Percentiles rank a stretch among this genome's conserved stretches.
Evolutionary conservation across 2,888 invertebrate genomes (phyloP).

Genomic region (Ischnus inquisitorius): DNA sequence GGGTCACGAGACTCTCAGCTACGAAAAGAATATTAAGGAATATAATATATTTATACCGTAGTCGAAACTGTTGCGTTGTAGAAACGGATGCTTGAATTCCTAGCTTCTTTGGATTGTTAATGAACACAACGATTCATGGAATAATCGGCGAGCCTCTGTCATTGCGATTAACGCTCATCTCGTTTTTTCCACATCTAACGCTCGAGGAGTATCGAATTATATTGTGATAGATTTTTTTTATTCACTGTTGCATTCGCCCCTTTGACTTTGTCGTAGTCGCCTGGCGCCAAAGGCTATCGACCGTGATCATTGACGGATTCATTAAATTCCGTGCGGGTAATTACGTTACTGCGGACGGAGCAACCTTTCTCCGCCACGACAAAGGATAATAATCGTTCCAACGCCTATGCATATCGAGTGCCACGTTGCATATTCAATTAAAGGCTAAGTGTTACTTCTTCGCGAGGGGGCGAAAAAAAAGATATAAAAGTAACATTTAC

Average conservation of each 20-base stretch:
- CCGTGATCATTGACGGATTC: conserved; percentile 38
- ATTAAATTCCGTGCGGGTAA: conserved; percentile 50
- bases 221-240: not conserved
- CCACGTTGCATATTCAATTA: conserved; percentile 41
- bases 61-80: not conserved
- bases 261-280: conserved; percentile 3
- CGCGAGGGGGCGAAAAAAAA: not conserved
- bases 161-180: not conserved
- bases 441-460: conserved; percentile 14
- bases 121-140: not conserved
- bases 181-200: too few relatives aligned
- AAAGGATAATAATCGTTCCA: conserved; percentile 31
- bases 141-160: not conserved
- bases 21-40: not conserved
- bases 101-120: not conserved
- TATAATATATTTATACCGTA: not conserved
- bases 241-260: not conserved
- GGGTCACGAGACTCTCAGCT: not conserved
- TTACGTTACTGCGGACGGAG: conserved; percentile 21
- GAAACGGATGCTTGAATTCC: not conserved
- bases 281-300: not conserved
- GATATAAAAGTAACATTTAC: not conserved
- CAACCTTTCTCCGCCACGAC: not conserved
- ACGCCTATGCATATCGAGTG: not conserved
- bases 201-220: not conserved